These are phyloP conservation scores for Ranitomeya imitator DNA, from an alignment of 2,113 vertebrate species.

Conservation along the genomic window DNA sequence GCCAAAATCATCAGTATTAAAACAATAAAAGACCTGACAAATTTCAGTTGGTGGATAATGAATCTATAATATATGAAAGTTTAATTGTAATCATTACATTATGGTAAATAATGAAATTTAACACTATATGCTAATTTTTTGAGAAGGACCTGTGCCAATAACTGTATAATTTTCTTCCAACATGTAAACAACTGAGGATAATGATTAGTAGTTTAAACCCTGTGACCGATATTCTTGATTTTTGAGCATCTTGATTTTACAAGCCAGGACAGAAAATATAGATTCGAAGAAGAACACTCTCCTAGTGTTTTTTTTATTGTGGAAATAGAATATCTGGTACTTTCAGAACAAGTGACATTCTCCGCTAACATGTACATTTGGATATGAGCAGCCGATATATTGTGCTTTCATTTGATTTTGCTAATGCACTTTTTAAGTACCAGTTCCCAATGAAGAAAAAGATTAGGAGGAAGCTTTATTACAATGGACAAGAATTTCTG, in stretches of 20 bases:
- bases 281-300: neutral
- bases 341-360: slow-evolving; percentile 6
- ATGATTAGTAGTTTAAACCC: neutral
- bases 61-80: too few species aligned
- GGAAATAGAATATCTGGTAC: neutral
- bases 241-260: slow-evolving; percentile 8
- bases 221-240: slow-evolving; percentile 14
- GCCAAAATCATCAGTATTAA: too few species aligned
- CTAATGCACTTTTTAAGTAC: slow-evolving; percentile 42
- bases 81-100: too few species aligned
- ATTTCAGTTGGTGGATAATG: too few species aligned
- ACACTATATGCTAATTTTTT: too few species aligned
- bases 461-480: slow-evolving; percentile 44
- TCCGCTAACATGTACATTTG: neutral
- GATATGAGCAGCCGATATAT: neutral
- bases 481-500: slow-evolving; percentile 16
- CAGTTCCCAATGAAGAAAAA: neutral
- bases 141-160: too few species aligned
- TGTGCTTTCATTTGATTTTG: slow-evolving; percentile 34
- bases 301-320: slow-evolving; percentile 38
- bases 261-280: slow-evolving; percentile 27
- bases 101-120: too few species aligned
- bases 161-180: too few species aligned
- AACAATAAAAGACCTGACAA: too few species aligned
- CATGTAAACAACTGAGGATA: neutral